These are phyloP conservation scores for Mastomys coucha DNA, from an alignment of 2,113 vertebrate genomes.

Conservation along the genomic window DNA sequence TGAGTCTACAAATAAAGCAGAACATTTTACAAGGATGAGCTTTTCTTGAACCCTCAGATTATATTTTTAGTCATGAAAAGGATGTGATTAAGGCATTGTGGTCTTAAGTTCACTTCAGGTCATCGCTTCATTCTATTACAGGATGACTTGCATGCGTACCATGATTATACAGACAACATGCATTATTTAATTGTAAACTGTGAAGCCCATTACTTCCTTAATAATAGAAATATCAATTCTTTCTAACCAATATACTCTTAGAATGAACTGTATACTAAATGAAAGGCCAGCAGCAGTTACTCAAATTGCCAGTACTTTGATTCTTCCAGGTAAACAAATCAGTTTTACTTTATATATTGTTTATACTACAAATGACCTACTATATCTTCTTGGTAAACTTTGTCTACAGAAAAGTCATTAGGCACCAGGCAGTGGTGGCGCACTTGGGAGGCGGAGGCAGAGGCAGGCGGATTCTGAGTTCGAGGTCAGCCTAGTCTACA, in stretches of 20 bases:
- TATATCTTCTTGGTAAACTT: slow-evolving; percentile 34
- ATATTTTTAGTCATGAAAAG: slow-evolving; percentile 57
- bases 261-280: slow-evolving; percentile 56
- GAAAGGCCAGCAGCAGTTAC: background rate
- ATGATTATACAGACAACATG: slow-evolving; percentile 51
- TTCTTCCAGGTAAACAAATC: slow-evolving; percentile 36
- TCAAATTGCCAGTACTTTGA: slow-evolving; percentile 36
- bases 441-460: no score
- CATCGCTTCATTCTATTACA: slow-evolving; percentile 41
- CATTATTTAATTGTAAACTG: slow-evolving; percentile 72
- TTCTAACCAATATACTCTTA: slow-evolving; percentile 46
- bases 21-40: slow-evolving; percentile 36
- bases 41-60: slow-evolving; percentile 39
- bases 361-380: slow-evolving; percentile 50
- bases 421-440: no score
- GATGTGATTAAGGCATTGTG: slow-evolving; percentile 39
- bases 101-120: slow-evolving; percentile 58
- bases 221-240: slow-evolving; percentile 53
- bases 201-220: slow-evolving; percentile 46
- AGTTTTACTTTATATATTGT: slow-evolving; percentile 45
- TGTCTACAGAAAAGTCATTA: slow-evolving; percentile 47
- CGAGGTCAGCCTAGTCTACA: no score
- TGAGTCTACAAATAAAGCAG: slow-evolving; percentile 40
- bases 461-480: no score
- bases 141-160: slow-evolving; percentile 41